Evolutionary conservation across 2,888 invertebrate species (phyloP), one percentile per base, ranked within the genome.

Genomic region (Drosophila mulleri): DNA sequence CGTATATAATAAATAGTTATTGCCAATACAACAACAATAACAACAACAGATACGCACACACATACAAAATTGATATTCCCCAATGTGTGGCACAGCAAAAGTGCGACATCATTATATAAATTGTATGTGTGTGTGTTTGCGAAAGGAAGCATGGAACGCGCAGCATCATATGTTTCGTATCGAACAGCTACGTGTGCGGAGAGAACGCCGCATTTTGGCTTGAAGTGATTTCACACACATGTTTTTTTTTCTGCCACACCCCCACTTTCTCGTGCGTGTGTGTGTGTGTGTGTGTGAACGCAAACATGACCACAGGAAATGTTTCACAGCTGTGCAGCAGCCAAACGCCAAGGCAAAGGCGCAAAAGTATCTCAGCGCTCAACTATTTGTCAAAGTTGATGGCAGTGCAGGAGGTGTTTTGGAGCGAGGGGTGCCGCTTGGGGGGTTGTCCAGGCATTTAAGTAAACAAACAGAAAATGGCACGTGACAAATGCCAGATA

Each of bases 1-100:
- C 84, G 82, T 84, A 82, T 85, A 89, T 88, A 88, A 90, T 88
- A 90, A 90, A 90, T 90, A 88, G 89, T 89, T 88, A 90, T 89
- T 80, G 83, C 77, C 80, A 77, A 76, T 79, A 77, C 86, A 82
- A 62, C 62, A 53, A 53, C 37, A 76, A 64, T 58, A 80, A 23
- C 44, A 23, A 66, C 56, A 32, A 29, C 14, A 14, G 16, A n/a
- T 12, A 20, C 32, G 11, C 32, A 32, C 32, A 37, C 29, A 61
- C 44, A 56, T 57, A 73, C 72, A 88, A 86, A 83, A 87, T 89
- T 89, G 90, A 88, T 89, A 87, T 87, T 87, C 87, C 88, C 88
- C 66, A 57, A 73, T 64, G 54, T 29, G 32, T 61, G 50, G 56
- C 37, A 59, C 56, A 80, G 71, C 73, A 81, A 90, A 90, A 90